phyloP scores from a whole-genome alignment of 37 sponge, comb jelly and placozoan species.

The Halichondria panicea region DNA sequence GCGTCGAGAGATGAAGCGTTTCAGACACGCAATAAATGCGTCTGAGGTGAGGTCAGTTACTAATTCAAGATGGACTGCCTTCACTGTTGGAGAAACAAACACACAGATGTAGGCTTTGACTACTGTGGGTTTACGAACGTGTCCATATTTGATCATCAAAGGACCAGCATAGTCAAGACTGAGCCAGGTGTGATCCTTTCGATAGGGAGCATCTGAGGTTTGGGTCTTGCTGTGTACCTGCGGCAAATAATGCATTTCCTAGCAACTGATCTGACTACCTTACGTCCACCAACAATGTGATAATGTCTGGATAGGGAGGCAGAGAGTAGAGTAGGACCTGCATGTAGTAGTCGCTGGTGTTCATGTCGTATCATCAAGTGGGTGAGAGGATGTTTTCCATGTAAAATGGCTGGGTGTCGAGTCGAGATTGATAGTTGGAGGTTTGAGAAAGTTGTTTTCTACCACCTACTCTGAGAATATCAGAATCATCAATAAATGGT shows the following conservation, averaged over 20 bases:
- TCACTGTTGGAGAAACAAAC: conserved; percentile 19
- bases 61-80: conserved; percentile 40
- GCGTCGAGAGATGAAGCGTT: conserved; percentile 31
- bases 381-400: conserved; percentile 22
- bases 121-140: conserved; percentile 13
- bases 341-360: conserved; percentile 13
- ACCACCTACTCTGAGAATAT: conserved; percentile 13
- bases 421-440: not conserved
- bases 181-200: conserved; percentile 31
- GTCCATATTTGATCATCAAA: conserved; percentile 29
- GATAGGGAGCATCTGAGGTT: conserved; percentile 22
- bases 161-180: conserved; percentile 41
- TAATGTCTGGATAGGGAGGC: conserved; percentile 16
- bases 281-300: conserved; percentile 16
- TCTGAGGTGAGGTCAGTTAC: conserved; percentile 32
- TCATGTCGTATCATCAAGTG: conserved; percentile 11
- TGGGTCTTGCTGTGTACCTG: conserved; percentile 7
- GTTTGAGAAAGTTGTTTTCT: conserved; percentile 18
- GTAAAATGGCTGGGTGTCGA: conserved; percentile 14
- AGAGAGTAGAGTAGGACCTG: conserved; percentile 25
- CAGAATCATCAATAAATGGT: conserved; percentile 7
- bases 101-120: conserved; percentile 38
- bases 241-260: conserved; percentile 19
- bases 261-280: conserved; percentile 4
- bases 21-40: conserved; percentile 31